Percentiles rank a stretch among this genome's conserved stretches.
Conservation (phyloP, 2,113 vertebrate genomes). For the Ginglymostoma cirratum region DNA sequence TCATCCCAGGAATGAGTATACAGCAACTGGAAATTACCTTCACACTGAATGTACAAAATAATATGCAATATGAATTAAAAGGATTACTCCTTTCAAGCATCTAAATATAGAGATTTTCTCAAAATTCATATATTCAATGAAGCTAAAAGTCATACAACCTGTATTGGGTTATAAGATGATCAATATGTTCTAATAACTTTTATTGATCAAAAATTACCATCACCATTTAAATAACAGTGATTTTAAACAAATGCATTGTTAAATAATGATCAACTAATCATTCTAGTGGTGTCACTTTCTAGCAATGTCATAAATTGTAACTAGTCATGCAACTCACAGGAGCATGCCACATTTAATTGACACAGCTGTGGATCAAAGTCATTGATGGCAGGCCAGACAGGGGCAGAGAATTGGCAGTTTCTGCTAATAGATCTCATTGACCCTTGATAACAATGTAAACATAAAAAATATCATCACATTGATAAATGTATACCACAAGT, state of each 20-base stretch:
- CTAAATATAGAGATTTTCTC: not conserved
- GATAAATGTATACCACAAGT: not conserved
- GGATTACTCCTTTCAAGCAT: not conserved
- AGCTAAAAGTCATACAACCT: not conserved
- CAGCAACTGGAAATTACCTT: not conserved
- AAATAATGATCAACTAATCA: not conserved
- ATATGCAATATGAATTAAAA: not conserved
- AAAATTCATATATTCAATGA: not conserved
- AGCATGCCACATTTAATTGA: not conserved
- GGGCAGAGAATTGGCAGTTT: not conserved
- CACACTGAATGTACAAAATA: not conserved
- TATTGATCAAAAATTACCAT: not conserved
- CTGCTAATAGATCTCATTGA: not conserved
- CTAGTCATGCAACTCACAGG: not conserved
- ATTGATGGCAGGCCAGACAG: not conserved
- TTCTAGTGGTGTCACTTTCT: not conserved
- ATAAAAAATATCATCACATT: not conserved
- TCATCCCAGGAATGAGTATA: not conserved
- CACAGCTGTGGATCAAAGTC: no score
- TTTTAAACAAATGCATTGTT: not conserved
- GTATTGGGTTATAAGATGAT: not conserved
- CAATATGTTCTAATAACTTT: not conserved
- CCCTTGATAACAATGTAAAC: not conserved
- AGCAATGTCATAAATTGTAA: not conserved
- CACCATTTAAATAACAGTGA: not conserved